A percentile compares a stretch with the other conserved stretches of the same genome.
phyloP scores from a whole-genome alignment of 2,113 vertebrate genomes.

The Actenoides hombroni region DNA sequence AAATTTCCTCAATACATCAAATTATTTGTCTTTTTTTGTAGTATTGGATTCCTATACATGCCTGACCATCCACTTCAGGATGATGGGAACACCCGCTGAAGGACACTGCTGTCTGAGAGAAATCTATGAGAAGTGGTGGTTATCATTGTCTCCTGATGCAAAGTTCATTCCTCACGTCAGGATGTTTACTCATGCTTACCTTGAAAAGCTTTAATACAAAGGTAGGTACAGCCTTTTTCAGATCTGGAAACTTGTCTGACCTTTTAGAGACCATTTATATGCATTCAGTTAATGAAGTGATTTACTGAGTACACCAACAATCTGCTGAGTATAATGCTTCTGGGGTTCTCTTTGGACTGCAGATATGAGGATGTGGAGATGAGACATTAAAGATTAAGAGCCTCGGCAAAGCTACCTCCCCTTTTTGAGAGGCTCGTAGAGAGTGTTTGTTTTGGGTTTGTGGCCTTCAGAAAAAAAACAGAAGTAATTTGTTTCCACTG shows the following conservation, averaged over 20 bases:
- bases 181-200: not conserved
- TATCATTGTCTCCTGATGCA: not conserved
- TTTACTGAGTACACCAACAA: not conserved
- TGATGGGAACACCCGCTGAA: not conserved
- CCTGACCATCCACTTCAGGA: not conserved
- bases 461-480: not conserved
- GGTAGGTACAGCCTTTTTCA: not conserved
- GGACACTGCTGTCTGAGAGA: not conserved
- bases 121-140: not conserved
- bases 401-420: not conserved
- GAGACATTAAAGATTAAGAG: not conserved
- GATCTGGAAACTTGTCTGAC: not conserved
- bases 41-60: not conserved
- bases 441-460: not conserved
- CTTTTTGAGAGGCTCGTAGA: not conserved
- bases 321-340: not conserved
- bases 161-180: not conserved
- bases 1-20: not conserved
- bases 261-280: not conserved
- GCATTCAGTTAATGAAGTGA: not conserved
- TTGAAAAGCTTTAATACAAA: not conserved
- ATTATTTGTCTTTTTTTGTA: not conserved
- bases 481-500: not conserved
- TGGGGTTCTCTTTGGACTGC: not conserved
- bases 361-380: not conserved